phyloP scores from a whole-genome alignment of 2,888 invertebrate species.

The Pandemis corylana region DNA sequence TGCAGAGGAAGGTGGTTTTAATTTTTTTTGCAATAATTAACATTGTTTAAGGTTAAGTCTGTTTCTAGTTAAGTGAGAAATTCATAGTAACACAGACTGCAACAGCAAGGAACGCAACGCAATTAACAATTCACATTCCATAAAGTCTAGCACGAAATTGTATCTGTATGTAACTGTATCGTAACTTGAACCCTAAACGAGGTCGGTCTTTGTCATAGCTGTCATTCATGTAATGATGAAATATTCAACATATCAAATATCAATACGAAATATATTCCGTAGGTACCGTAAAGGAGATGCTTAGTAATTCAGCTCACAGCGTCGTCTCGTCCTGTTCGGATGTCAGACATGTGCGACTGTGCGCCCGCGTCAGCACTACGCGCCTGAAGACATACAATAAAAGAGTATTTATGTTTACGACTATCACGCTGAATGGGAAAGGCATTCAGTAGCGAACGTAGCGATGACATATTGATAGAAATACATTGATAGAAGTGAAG shows the following conservation, averaged over 20 bases:
- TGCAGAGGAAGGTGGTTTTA: neutral
- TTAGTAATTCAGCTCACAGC: slow-evolving; percentile 33
- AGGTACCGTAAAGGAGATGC: neutral
- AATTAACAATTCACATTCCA: slow-evolving; percentile 3
- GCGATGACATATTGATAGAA: neutral
- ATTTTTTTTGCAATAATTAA: slow-evolving; percentile 7
- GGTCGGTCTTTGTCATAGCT: slow-evolving; percentile 2
- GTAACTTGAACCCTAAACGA: slow-evolving; percentile 6
- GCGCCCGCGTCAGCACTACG: neutral
- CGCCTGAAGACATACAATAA: neutral
- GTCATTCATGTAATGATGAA: slow-evolving; percentile 4
- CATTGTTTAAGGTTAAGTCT: neutral
- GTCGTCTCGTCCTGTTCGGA: slow-evolving; percentile 15
- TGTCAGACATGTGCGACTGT: slow-evolving; percentile 17
- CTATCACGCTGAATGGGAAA: neutral
- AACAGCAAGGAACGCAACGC: neutral
- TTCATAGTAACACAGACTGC: neutral
- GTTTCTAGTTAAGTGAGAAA: neutral
- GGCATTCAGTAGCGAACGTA: neutral
- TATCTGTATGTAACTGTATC: slow-evolving; percentile 13
- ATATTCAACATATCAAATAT: slow-evolving; percentile 17
- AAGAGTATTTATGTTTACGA: neutral
- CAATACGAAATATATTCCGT: slow-evolving; percentile 23
- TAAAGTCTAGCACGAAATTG: neutral
- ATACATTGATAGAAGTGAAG: neutral